Conservation (phyloP, 2,113 vertebrate genomes). For the Candoia aspera region DNA sequence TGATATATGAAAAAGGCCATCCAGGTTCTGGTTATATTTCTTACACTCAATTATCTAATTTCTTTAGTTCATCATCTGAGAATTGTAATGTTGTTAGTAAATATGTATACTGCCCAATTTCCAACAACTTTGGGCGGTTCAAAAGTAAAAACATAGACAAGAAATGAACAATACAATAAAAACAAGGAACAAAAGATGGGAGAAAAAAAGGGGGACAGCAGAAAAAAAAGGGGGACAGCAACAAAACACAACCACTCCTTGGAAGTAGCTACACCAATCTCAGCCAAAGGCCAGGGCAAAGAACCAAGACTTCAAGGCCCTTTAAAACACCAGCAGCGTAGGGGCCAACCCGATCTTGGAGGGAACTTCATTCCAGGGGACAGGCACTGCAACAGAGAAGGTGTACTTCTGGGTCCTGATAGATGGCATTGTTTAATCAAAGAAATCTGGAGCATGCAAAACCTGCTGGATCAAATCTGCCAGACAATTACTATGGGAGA, state of each 20-base stretch:
- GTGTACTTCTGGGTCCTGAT: background rate
- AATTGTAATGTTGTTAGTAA: background rate
- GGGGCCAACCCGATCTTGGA: background rate
- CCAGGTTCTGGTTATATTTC: background rate
- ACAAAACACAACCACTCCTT: background rate
- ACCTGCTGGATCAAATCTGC: background rate
- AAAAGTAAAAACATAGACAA: background rate
- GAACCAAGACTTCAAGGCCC: background rate
- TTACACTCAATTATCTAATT: background rate
- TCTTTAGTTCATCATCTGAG: background rate
- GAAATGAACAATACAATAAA: background rate
- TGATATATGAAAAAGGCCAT: background rate
- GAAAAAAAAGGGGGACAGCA: background rate
- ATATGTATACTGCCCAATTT: background rate
- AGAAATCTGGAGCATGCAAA: background rate
- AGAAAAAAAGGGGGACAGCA: background rate
- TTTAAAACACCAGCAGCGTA: background rate
- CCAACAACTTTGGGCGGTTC: background rate
- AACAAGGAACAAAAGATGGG: background rate
- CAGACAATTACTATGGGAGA: background rate
- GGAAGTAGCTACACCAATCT: background rate
- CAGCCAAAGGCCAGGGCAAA: background rate
- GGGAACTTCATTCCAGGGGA: background rate
- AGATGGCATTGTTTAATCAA: background rate
- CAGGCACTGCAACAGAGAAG: background rate